These are phyloP conservation scores for Apis mellifera DNA, from an alignment of 1,140 invertebrate genomes.

Conservation along the genomic window DNA sequence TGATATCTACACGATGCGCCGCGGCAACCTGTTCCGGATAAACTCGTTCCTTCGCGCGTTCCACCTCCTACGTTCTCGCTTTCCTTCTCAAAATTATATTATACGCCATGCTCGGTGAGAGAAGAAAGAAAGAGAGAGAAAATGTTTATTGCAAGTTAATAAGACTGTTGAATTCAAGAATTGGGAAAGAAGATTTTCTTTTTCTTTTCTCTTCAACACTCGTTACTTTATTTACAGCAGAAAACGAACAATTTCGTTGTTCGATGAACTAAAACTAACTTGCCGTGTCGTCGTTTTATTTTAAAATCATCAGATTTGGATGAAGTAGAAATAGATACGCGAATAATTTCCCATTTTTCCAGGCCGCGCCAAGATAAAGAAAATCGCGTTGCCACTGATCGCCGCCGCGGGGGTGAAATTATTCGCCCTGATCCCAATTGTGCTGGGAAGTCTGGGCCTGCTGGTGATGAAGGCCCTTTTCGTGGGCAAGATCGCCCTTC, in stretches of 20 bases:
- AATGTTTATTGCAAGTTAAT: neutral
- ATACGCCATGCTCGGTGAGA: neutral
- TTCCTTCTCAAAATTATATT: constrained; percentile 42
- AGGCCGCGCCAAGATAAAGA: constrained; percentile 86
- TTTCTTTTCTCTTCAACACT: no score
- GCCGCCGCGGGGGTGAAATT: constrained; percentile 86
- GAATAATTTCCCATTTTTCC: constrained; percentile 43
- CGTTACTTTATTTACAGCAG: no score
- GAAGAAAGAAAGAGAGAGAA: neutral
- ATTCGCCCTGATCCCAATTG: constrained; percentile 85
- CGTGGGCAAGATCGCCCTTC: constrained; percentile 88
- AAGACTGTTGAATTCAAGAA: neutral
- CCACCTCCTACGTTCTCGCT: constrained; percentile 47
- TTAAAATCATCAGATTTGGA: no score
- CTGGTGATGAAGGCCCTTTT: constrained; percentile 88
- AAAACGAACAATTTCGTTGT: no score
- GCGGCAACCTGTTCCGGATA: constrained; percentile 56
- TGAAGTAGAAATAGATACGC: no score
- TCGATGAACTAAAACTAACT: no score
- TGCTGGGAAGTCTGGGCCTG: constrained; percentile 86
- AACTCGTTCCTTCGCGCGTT: constrained; percentile 55
- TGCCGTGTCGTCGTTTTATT: no score
- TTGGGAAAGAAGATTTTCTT: no score
- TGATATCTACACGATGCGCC: constrained; percentile 53
- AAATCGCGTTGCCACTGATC: constrained; percentile 85